Base-by-base conservation (phyloP, 2,888 invertebrate species). In the Acrocyrtus sp. region DNA sequence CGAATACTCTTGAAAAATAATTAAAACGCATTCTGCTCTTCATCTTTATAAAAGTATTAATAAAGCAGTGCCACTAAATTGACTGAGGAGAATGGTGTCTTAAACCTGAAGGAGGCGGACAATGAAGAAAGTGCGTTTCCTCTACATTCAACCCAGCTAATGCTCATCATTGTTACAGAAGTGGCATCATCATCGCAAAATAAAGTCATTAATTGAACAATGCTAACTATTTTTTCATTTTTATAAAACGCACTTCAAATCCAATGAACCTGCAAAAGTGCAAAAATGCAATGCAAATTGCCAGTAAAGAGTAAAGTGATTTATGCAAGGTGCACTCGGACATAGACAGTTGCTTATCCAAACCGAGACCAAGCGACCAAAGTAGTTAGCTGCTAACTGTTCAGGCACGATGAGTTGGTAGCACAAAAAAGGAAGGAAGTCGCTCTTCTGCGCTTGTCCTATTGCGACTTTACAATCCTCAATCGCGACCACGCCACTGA, bases 391-490 rank as follows among this genome's bases (percentile, higher is more conserved):
- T n/a, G n/a, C n/a, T n/a, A n/a, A n/a, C n/a, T n/a, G n/a, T n/a
- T n/a, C n/a, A n/a, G n/a, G n/a, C n/a, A n/a, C n/a, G n/a, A n/a
- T n/a, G n/a, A n/a, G n/a, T n/a, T n/a, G n/a, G n/a, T n/a, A n/a
- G n/a, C n/a, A n/a, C n/a, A 22, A 54, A 17, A 19, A 54, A 58
- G 45, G 27, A 60, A 47, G 60, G 47, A 57, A 47, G 47, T 60
- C n/a, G n/a, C n/a, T n/a, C n/a, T n/a, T n/a, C n/a, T 34, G 39
- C 39, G 12, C 39, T 34, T 10, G 8, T 34, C 8, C 39, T 10
- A 34, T 12, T 17, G 15, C 43, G n/a, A 43, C 15, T 43, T 39
- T 10, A 39, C 39, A 6, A 43, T 43, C 3, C 5, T 17, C 15
- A n/a, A n/a, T n/a, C n/a, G n/a, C n/a, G 5, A 17, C 29, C 27